Evolutionary conservation across 2,888 invertebrate species (phyloP).

Genomic region (Trichogramma evanescens): DNA sequence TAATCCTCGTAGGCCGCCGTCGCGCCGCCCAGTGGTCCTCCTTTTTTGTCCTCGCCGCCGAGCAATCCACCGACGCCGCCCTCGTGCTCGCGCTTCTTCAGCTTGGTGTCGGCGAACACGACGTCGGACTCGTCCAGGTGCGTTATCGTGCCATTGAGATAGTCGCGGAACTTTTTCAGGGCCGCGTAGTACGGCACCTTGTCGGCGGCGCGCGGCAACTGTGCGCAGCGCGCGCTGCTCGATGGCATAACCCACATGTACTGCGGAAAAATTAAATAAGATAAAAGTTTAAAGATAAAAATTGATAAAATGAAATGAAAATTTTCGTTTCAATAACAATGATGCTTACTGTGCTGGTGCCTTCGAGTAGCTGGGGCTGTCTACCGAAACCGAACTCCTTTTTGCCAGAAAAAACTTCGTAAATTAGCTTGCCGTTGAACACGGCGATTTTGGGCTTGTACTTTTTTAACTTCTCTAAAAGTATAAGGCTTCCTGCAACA

Average conservation of each 20-base stretch:
- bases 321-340: neutral
- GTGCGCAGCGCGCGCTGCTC: conserved; percentile 93
- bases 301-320: neutral
- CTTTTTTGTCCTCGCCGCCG: conserved; percentile 38
- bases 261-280: conserved; percentile 51
- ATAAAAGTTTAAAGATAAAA: neutral
- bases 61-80: conserved; percentile 25
- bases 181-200: conserved; percentile 97
- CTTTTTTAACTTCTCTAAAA: conserved; percentile 82
- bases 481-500: conserved; percentile 63
- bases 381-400: conserved; percentile 96
- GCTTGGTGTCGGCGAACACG: conserved; percentile 69
- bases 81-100: conserved; percentile 51
- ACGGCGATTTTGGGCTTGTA: conserved; percentile 95
- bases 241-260: conserved; percentile 99
- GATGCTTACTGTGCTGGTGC: conserved; percentile 83
- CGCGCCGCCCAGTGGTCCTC: no score
- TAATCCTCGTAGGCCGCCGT: conserved; percentile 32
- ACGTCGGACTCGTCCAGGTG: conserved; percentile 83
- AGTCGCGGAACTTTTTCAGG: conserved; percentile 90
- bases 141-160: conserved; percentile 77
- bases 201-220: conserved; percentile 93
- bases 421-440: conserved; percentile 97
- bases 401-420: conserved; percentile 94
- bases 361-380: conserved; percentile 87